Evolutionary conservation across 2,797 vertebrate genomes (phyloP).

Genomic region (Eutrigla gurnardus): DNA sequence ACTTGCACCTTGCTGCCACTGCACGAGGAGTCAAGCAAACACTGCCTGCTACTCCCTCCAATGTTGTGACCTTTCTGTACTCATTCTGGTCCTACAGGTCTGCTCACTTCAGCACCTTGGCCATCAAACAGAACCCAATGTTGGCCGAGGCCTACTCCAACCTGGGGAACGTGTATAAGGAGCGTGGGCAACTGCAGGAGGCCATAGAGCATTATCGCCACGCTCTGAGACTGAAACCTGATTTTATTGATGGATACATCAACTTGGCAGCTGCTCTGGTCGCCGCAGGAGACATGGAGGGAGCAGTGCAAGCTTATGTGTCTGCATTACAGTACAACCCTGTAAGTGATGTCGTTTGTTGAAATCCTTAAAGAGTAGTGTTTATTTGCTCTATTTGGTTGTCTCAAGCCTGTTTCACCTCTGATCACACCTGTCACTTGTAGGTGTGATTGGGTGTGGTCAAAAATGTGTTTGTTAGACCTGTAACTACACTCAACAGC

Average conservation of each 20-base stretch:
- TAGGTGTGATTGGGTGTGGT: background rate
- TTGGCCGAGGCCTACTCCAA: slow-evolving; percentile 99
- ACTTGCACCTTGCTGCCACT: background rate
- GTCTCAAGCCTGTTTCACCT: background rate
- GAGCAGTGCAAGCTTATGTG: slow-evolving; percentile 98
- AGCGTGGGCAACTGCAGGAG: slow-evolving; percentile 97
- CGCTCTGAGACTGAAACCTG: slow-evolving; percentile 95
- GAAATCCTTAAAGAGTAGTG: background rate
- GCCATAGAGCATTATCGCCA: slow-evolving; percentile 99
- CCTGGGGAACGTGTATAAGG: slow-evolving; percentile 98
- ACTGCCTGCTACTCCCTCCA: background rate
- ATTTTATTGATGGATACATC: slow-evolving; percentile 99
- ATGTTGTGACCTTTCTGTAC: slow-evolving; percentile 24
- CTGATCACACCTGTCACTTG: background rate
- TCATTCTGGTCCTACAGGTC: slow-evolving; percentile 84
- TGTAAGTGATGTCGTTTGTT: slow-evolving; percentile 82
- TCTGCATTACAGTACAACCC: slow-evolving; percentile 99
- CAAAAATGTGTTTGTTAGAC: background rate
- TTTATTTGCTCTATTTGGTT: background rate
- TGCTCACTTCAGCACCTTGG: slow-evolving; percentile 98
- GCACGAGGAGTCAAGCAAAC: background rate
- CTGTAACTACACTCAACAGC: background rate
- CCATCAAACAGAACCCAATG: slow-evolving; percentile 99
- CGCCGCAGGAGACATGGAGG: slow-evolving; percentile 99
- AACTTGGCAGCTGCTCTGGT: slow-evolving; percentile 98